Percentiles rank a stretch among this genome's conserved stretches.
These are phyloP conservation scores for Engystomops pustulosus DNA, from an alignment of 2,113 vertebrate genomes.

Conservation along the genomic window DNA sequence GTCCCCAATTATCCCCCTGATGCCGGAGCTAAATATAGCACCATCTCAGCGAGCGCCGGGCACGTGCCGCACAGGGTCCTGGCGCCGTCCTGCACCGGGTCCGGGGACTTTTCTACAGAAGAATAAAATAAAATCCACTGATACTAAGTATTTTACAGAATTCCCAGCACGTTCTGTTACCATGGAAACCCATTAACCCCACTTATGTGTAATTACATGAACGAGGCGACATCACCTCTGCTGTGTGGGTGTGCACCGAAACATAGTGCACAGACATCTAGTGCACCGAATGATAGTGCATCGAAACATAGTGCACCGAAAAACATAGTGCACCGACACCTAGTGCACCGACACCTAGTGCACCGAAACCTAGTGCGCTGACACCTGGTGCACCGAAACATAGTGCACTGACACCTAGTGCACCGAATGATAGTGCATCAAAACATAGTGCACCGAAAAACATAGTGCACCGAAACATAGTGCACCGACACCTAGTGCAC, in stretches of 20 bases:
- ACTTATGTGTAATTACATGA: constrained; percentile 53
- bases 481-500: too few species aligned
- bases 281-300: too few species aligned
- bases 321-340: too few species aligned
- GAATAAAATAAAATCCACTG: neutral
- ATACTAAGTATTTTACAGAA: constrained; percentile 27
- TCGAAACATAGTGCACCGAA: too few species aligned
- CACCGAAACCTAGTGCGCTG: too few species aligned
- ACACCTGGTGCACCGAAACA: too few species aligned
- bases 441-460: too few species aligned
- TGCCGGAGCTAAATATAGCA: constrained; percentile 36
- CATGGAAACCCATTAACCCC: constrained; percentile 57
- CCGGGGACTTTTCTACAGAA: constrained; percentile 3
- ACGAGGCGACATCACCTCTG: constrained; percentile 34
- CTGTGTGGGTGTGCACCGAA: constrained; percentile 54
- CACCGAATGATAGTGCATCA: too few species aligned
- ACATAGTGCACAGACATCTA: too few species aligned
- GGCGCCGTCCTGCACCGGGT: neutral
- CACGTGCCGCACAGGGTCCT: neutral
- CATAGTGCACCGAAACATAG: too few species aligned
- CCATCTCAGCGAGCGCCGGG: neutral
- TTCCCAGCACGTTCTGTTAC: constrained; percentile 46
- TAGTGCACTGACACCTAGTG: too few species aligned
- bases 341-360: too few species aligned
- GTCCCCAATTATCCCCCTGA: neutral